phyloP scores from a whole-genome alignment of 1,140 invertebrate genomes.

The Heliothis virescens region DNA sequence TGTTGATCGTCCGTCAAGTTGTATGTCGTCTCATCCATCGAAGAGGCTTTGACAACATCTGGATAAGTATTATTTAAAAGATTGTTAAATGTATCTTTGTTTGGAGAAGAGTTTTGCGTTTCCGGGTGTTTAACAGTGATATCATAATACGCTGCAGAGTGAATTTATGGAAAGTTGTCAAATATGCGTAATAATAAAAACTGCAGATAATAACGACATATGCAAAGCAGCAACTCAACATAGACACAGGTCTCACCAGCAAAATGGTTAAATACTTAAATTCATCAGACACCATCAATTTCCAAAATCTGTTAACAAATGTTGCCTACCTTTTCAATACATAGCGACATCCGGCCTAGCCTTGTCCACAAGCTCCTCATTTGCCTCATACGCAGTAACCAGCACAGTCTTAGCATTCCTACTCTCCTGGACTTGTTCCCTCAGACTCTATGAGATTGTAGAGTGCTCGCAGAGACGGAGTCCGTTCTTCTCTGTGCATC shows the following conservation, averaged over 20 bases:
- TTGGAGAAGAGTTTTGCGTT: too few relatives aligned
- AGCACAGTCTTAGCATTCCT: conserved; percentile 92
- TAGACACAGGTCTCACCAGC: too few relatives aligned
- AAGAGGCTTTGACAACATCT: conserved; percentile 89
- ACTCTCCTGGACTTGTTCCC: conserved; percentile 93
- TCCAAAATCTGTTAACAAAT: too few relatives aligned
- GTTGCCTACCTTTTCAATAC: conserved; percentile 92
- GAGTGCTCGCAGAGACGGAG: conserved; percentile 94
- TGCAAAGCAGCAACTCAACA: too few relatives aligned
- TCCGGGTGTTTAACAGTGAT: too few relatives aligned
- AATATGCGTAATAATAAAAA: too few relatives aligned
- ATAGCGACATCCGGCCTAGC: conserved; percentile 91
- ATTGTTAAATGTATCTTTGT: too few relatives aligned
- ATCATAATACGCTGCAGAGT: too few relatives aligned
- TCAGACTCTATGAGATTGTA: conserved; percentile 92
- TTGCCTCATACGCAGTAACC: conserved; percentile 93
- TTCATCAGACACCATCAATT: too few relatives aligned
- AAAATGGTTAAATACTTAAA: neutral
- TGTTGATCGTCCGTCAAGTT: conserved; percentile 93
- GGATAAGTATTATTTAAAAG: conserved; percentile 6
- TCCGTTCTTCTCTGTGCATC: conserved; percentile 84
- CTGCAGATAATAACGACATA: too few relatives aligned
- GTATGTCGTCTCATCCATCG: conserved; percentile 95
- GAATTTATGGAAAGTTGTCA: too few relatives aligned
- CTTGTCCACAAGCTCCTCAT: conserved; percentile 91